phyloP scores from a whole-genome alignment of 2,888 invertebrate genomes.

The Andrena fulva region DNA sequence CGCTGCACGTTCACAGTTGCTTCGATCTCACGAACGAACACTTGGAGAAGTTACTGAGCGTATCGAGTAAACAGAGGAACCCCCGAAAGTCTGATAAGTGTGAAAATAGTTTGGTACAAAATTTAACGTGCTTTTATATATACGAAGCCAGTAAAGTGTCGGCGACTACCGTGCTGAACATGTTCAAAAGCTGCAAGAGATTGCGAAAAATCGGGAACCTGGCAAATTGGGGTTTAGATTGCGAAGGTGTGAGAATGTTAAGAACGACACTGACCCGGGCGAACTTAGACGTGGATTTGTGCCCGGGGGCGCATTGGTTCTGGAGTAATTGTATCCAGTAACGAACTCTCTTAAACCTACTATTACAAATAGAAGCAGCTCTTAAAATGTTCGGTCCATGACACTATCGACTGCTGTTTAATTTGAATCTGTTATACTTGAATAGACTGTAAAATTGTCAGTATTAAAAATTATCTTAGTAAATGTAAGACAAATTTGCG shows the following conservation, averaged over 20 bases:
- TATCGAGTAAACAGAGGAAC: conserved; percentile 40
- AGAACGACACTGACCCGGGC: conserved; percentile 78
- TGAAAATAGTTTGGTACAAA: conserved; percentile 75
- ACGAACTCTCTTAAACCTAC: conserved; percentile 3
- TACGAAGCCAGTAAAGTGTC: conserved; percentile 83
- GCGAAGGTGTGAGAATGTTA: conserved; percentile 80
- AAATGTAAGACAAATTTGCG: conserved; percentile 28
- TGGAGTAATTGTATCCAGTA: conserved; percentile 82
- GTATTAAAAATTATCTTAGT: conserved; percentile 71
- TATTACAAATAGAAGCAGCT: conserved; percentile 31
- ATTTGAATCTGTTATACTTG: conserved; percentile 39
- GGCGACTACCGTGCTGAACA: conserved; percentile 78
- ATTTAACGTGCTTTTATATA: conserved; percentile 83
- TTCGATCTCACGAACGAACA: conserved; percentile 82
- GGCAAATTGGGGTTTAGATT: conserved; percentile 83
- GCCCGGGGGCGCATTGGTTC: conserved; percentile 84
- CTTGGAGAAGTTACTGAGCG: conserved; percentile 74
- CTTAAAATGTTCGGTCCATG: conserved; percentile 45
- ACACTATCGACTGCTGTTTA: conserved; percentile 58
- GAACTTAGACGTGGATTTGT: conserved; percentile 83
- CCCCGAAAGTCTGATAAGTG: conserved; percentile 49
- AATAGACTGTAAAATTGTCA: conserved; percentile 74
- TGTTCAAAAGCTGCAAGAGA: conserved; percentile 80
- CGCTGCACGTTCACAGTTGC: conserved; percentile 83
- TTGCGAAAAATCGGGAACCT: conserved; percentile 83